phyloP scores from a whole-genome alignment of 2,797 vertebrate genomes.

The Gymnothorax reevesii region DNA sequence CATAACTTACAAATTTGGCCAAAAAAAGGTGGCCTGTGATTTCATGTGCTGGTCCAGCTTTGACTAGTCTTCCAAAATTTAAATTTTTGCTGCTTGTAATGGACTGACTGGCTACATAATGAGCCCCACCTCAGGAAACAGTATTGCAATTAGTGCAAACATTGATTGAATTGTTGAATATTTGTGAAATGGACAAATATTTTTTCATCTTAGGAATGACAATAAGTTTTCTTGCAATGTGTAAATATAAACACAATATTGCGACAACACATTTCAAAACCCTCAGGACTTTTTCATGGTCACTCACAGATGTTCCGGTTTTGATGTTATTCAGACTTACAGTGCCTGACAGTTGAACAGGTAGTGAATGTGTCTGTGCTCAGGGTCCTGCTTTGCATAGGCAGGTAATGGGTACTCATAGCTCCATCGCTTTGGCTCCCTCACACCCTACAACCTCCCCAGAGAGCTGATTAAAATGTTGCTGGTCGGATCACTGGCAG shows the following conservation, averaged over 20 bases:
- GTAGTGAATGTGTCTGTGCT: background rate
- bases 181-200: background rate
- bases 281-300: background rate
- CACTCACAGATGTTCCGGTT: background rate
- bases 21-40: background rate
- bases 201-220: background rate
- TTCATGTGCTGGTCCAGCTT: background rate
- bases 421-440: background rate
- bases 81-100: background rate
- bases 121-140: background rate
- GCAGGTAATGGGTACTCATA: slow-evolving; percentile 3
- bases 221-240: background rate
- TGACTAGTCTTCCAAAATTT: background rate
- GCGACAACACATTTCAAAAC: background rate
- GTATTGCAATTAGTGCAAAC: background rate
- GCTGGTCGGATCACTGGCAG: slow-evolving; percentile 45
- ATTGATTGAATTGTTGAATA: background rate
- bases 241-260: background rate
- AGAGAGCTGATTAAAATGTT: slow-evolving; percentile 62
- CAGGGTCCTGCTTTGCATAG: background rate
- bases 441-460: slow-evolving; percentile 28
- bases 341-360: background rate
- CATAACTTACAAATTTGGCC: background rate
- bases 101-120: background rate
- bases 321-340: background rate